These are phyloP conservation scores for Gastrophysa polygoni DNA, from an alignment of 2,888 invertebrate species.

Conservation along the genomic window DNA sequence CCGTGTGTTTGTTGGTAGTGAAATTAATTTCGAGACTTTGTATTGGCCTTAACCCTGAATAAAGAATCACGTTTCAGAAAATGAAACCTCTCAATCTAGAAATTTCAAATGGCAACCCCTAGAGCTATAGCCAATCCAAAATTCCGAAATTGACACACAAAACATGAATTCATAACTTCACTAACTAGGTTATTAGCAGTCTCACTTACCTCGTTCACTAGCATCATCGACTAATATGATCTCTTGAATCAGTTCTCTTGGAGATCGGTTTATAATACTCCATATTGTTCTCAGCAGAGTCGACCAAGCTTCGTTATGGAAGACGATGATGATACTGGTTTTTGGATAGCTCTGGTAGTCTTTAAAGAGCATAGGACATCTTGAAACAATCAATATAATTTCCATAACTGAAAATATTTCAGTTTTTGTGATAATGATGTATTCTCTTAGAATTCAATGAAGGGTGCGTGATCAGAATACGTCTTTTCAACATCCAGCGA, in stretches of 20 bases:
- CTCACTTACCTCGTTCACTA: constrained; percentile 74
- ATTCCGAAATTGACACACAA: too few relatives aligned
- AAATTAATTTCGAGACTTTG: too few relatives aligned
- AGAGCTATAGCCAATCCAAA: too few relatives aligned
- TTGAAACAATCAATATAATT: constrained; percentile 19
- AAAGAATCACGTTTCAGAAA: too few relatives aligned
- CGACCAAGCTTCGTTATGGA: constrained; percentile 99
- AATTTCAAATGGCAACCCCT: too few relatives aligned
- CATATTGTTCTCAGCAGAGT: constrained; percentile 93
- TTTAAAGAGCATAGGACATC: constrained; percentile 65
- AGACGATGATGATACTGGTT: constrained; percentile 93
- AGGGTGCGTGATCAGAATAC: background rate
- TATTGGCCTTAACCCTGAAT: too few relatives aligned
- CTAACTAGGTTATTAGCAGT: background rate
- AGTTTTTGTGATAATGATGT: constrained; percentile 7
- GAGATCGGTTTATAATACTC: constrained; percentile 91
- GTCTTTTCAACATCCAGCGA: too few relatives aligned
- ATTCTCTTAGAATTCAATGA: background rate
- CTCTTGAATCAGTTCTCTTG: constrained; percentile 75
- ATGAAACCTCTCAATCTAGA: too few relatives aligned
- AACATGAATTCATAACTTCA: too few relatives aligned
- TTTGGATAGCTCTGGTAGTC: constrained; percentile 73
- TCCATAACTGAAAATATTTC: constrained; percentile 17
- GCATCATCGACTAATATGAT: constrained; percentile 90
- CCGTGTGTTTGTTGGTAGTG: too few relatives aligned